Conservation (phyloP, 2,113 vertebrate genomes). For the Galemys pyrenaicus region DNA sequence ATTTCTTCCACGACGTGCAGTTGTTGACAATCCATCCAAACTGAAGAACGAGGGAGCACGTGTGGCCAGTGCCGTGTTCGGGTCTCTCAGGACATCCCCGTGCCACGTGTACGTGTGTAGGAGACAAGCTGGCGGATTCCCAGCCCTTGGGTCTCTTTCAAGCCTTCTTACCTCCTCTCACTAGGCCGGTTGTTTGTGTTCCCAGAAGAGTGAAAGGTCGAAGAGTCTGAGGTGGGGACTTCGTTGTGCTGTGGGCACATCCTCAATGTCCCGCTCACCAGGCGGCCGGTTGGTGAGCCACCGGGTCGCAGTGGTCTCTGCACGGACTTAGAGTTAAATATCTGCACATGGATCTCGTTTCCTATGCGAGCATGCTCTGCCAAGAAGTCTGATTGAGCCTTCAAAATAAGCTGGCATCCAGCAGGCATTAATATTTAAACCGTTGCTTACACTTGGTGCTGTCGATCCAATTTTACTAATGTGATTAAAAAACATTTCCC, state of each 20-base stretch:
- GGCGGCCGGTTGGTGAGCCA: slow-evolving; percentile 55
- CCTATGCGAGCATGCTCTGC: slow-evolving; percentile 43
- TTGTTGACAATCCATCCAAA: slow-evolving; percentile 59
- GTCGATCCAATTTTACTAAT: slow-evolving; percentile 69
- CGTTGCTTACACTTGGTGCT: slow-evolving; percentile 45
- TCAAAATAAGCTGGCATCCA: slow-evolving; percentile 63
- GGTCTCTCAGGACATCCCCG: background rate
- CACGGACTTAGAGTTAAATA: slow-evolving; percentile 58
- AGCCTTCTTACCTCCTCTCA: background rate
- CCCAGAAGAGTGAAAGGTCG: background rate
- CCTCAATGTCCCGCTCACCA: slow-evolving; percentile 43
- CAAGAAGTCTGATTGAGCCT: slow-evolving; percentile 53
- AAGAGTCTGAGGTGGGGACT: background rate
- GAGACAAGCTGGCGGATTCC: background rate
- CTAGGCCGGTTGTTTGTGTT: background rate
- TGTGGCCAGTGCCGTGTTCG: background rate
- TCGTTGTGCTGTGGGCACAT: background rate
- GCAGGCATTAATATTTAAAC: slow-evolving; percentile 77
- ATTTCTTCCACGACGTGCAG: slow-evolving; percentile 3
- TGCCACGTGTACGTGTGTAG: background rate
- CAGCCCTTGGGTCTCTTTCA: background rate
- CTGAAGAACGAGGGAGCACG: background rate
- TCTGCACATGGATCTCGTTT: slow-evolving; percentile 73
- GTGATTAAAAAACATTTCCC: slow-evolving; percentile 49
- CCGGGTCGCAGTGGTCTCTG: slow-evolving; percentile 18